Conservation (phyloP, 2,888 invertebrate genomes). For the Coleophora flavipennella region DNA sequence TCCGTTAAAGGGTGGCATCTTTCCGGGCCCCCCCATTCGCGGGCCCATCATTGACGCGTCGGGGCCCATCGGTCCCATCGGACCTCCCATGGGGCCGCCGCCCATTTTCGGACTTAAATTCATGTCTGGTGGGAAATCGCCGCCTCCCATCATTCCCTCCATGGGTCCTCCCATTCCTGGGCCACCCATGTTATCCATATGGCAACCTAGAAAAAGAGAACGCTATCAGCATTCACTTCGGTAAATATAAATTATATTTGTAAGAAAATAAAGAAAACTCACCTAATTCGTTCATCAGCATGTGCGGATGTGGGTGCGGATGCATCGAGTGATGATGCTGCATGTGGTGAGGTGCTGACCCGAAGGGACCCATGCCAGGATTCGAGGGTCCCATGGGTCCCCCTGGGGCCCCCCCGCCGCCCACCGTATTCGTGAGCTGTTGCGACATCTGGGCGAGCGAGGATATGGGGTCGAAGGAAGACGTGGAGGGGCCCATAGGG, state of each 20-base stretch:
- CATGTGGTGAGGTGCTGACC: constrained; percentile 57
- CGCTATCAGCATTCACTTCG: not conserved
- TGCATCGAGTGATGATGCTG: constrained; percentile 64
- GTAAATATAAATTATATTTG: not conserved
- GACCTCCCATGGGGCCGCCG: constrained; percentile 66
- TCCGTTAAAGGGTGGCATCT: constrained; percentile 73
- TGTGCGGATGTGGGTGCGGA: constrained; percentile 61
- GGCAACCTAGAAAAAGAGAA: constrained; percentile 43
- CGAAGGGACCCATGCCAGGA: constrained; percentile 53
- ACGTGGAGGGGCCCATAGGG: constrained; percentile 66
- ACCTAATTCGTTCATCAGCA: constrained; percentile 71
- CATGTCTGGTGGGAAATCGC: constrained; percentile 67
- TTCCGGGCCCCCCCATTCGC: constrained; percentile 70
- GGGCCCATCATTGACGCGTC: constrained; percentile 79
- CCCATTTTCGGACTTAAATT: constrained; percentile 79
- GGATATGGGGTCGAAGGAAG: constrained; percentile 92
- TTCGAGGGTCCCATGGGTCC: constrained; percentile 52
- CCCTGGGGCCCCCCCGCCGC: constrained; percentile 48
- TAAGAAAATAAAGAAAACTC: constrained; percentile 8
- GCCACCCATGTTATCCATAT: constrained; percentile 67
- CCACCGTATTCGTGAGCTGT: constrained; percentile 84
- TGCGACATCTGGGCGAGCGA: constrained; percentile 96
- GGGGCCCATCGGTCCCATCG: constrained; percentile 65
- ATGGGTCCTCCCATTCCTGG: constrained; percentile 69
- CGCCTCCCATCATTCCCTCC: constrained; percentile 68